Evolutionary conservation across 2,113 vertebrate genomes (phyloP).

Genomic region (Fulica atra): DNA sequence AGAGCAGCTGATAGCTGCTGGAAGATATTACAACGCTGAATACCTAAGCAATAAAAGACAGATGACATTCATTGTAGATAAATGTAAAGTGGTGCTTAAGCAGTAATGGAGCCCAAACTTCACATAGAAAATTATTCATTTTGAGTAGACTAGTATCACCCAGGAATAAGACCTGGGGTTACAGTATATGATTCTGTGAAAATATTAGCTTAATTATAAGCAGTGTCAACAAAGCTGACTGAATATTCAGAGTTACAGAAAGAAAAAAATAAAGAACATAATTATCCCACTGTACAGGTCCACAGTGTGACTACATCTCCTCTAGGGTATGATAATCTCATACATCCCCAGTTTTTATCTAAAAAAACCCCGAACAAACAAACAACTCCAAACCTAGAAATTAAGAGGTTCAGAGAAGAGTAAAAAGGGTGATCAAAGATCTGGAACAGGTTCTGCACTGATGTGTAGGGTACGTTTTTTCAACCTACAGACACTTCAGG

Average conservation of each 20-base stretch:
- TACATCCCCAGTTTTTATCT: accelerated
- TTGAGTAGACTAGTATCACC: neutral
- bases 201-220: neutral
- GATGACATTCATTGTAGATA: neutral
- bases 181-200: neutral
- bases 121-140: neutral
- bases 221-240: neutral
- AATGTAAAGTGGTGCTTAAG: neutral
- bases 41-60: neutral
- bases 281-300: neutral
- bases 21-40: neutral
- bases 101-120: neutral
- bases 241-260: neutral
- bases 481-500: neutral
- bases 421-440: neutral
- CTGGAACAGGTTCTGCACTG: neutral
- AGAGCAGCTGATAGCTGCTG: neutral
- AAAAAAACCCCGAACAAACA: neutral
- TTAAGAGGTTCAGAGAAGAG: neutral
- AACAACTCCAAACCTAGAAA: neutral
- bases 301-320: neutral
- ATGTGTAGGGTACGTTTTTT: neutral
- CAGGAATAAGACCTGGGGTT: neutral
- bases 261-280: neutral
- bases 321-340: neutral